Base-by-base conservation (phyloP, 2,113 vertebrate genomes). In the Mixornis gularis region DNA sequence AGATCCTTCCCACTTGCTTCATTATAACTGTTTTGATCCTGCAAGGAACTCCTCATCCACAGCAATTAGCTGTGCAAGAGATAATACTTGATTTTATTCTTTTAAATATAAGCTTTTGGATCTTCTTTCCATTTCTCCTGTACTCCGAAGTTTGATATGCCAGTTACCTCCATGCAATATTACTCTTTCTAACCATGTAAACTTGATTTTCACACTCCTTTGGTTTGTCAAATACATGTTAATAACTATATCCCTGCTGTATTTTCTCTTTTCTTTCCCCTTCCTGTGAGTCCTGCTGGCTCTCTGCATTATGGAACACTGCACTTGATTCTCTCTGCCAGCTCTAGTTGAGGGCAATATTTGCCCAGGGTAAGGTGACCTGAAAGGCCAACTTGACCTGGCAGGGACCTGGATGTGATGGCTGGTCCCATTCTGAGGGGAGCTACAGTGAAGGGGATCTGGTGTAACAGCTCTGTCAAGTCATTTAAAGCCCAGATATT, bases 151-250 rank as follows among this genome's bases (percentile, higher is more conserved):
- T 79, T 52, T 68, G 63, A 53, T 65, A 60, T 32, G 17, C 41
- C 46, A 20, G 1, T 82, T 79, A 38, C 34, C 62, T 91, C 36
- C 53, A 27, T 49, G 34, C 66, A 72, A 2, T 87, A 63, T 70
- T 73, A 20, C 30, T 77, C 29, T 56, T 68, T 34, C 36, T 83
- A 78, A 55, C 49, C 5, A 12, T 25, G 25, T 74, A 86, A 91
- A 87, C 80, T 86, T 66, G 80, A 87, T 93, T 93, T 95, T 89
- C 65, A 52, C 40, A 34, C 56, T 71, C 60, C 52, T 71, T 87
- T 64, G 29, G 12, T 91, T 91, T 74, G 25, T 74, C 52, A 72
- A 86, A 43, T 81, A 30, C 27, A 13, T 18, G 7, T 40, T 81
- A 94, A n/a, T 74, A 66, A 53, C n/a, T 27, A 16, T n/a, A 24